Base-by-base conservation (phyloP, 2,113 vertebrate genomes). In the Carassius auratus region DNA sequence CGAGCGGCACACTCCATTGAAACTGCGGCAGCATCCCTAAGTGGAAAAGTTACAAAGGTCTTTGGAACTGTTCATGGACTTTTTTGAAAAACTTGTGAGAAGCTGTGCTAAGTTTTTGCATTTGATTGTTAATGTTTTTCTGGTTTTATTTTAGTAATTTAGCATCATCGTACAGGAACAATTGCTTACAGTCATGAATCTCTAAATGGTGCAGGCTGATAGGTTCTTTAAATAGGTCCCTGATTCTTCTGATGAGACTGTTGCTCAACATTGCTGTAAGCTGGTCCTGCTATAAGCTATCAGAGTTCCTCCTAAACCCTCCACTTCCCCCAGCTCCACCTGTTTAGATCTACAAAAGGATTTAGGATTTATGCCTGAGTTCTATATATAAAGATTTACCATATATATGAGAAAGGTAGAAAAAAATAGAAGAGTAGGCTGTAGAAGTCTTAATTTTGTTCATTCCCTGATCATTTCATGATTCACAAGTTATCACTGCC, bases 1-100 rank as follows among this genome's bases (percentile, higher is more conserved):
- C 50, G 57, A 79, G 61, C 52, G 21, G 57, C 57, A n/a, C 3
- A 8, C 57, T 62, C 57, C 33, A 69, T 57, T 55, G 42, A 68
- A 15, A 33, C 66, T 61, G 19, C 8, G 14, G 33, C 64, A 26
- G 36, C 57, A 75, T 61, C 80, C 62, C 61, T 68, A 45, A 66
- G 71, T 83, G 30, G 59, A 55, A 85, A 74, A 83, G 30, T 30
- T 45, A 75, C 12, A 64, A 21, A 76, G 76, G 62, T 86, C 86
- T 52, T 77, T 61, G 36, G 13, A 17, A 26, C 5, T 38, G 0
- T 78, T 45, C 15, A 8, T 15, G 33, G 6, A 45, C 42, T 42
- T n/a, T n/a, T 42, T 12, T 8, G 9, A n/a, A 14, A n/a, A 79
- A 64, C 36, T 80, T 79, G 14, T 17, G 55, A 61, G 33, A 79